Conservation (phyloP, 53 echinoderm and acorn worm species). For the Antedon mediterranea region DNA sequence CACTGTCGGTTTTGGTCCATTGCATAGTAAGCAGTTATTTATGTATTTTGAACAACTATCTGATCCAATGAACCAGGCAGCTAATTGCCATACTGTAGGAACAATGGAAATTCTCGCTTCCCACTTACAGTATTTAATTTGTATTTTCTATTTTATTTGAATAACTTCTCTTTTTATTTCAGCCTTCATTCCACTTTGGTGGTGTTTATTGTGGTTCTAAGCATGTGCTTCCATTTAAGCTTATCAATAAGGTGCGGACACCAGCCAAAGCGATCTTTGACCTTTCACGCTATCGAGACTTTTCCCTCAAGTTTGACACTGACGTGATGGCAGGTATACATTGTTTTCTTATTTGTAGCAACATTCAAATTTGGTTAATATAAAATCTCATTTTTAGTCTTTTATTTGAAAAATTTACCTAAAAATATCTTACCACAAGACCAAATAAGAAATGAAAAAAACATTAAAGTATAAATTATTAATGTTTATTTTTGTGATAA, state of each 20-base stretch:
- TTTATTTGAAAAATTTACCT: background rate
- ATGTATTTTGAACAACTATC: too few species aligned
- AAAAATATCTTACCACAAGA: background rate
- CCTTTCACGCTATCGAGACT: conserved; percentile 74
- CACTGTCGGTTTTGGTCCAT: background rate
- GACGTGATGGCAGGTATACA: conserved; percentile 98
- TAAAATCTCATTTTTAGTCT: background rate
- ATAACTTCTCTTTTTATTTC: conserved; percentile 4
- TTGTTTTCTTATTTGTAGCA: too few species aligned
- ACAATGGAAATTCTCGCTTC: too few species aligned
- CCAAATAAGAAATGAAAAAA: background rate
- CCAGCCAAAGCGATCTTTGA: conserved; percentile 94
- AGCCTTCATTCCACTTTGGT: conserved; percentile 92
- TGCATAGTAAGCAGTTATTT: too few species aligned
- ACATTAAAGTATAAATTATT: too few species aligned
- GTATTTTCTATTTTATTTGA: too few species aligned
- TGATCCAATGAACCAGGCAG: too few species aligned
- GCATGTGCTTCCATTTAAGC: conserved; percentile 65
- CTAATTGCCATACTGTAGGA: too few species aligned
- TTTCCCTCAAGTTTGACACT: conserved; percentile 83
- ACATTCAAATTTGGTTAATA: background rate
- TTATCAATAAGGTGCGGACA: conserved; percentile 71
- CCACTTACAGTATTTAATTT: too few species aligned
- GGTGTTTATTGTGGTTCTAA: conserved; percentile 89
- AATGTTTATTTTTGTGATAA: too few species aligned